Evolutionary conservation across 2,113 vertebrate species (phyloP).

Genomic region (Elanoides forficatus): DNA sequence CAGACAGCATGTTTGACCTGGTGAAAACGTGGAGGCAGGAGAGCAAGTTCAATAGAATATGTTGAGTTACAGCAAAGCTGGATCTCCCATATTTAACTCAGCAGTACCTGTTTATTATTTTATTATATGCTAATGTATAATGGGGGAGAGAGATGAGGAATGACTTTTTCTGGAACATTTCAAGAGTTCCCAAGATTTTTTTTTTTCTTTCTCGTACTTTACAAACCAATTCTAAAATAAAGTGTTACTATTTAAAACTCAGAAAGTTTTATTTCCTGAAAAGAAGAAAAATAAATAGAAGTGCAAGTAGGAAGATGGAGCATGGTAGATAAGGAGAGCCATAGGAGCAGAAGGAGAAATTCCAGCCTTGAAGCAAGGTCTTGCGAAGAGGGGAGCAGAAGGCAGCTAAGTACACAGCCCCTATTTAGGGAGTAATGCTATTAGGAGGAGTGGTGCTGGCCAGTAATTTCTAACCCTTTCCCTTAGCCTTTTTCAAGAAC

Average conservation of each 20-base stretch:
- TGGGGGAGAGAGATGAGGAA: accelerated
- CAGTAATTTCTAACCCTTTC: neutral
- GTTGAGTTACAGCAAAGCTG: neutral
- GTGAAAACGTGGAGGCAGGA: neutral
- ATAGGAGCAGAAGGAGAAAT: neutral
- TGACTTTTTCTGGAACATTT: neutral
- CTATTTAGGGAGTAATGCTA: neutral
- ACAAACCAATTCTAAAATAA: neutral
- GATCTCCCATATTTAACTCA: neutral
- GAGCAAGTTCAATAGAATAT: neutral
- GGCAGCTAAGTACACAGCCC: neutral
- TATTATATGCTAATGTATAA: neutral
- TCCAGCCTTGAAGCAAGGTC: neutral
- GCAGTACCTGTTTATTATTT: neutral
- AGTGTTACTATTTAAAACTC: neutral
- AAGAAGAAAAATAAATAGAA: neutral
- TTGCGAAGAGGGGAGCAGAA: neutral
- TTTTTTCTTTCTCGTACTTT: neutral
- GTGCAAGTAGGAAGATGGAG: neutral
- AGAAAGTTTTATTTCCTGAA: neutral
- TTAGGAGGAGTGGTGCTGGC: too few relatives aligned
- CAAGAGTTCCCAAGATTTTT: neutral
- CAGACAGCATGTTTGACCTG: neutral
- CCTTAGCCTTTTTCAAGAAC: neutral
- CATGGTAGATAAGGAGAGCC: neutral